Conservation (phyloP, 2,113 vertebrate genomes). For the Pituophis catenifer region DNA sequence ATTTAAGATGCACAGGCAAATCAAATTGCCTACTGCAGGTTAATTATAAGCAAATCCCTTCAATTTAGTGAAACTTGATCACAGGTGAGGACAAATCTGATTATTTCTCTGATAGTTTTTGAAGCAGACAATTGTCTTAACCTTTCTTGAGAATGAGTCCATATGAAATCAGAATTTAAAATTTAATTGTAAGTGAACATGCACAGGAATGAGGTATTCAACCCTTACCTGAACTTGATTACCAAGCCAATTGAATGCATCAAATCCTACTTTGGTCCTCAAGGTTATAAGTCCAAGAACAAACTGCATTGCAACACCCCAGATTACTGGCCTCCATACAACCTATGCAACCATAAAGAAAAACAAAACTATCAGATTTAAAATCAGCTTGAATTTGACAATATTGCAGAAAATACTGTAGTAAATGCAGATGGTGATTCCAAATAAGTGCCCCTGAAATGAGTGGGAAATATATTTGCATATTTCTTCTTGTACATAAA, state of each 20-base stretch:
- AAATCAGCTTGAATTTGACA: neutral
- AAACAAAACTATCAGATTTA: constrained; percentile 8
- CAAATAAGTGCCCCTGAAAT: neutral
- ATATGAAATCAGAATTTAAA: neutral
- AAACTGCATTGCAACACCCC: constrained; percentile 81
- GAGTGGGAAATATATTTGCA: neutral
- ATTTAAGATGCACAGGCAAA: neutral
- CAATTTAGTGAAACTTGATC: neutral
- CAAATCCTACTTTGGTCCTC: constrained; percentile 75
- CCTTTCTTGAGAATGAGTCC: neutral
- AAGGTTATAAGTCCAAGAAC: constrained; percentile 80
- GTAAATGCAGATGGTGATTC: neutral
- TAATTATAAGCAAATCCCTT: neutral
- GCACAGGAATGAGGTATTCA: neutral
- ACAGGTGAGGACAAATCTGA: neutral
- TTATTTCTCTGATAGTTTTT: neutral
- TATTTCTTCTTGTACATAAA: neutral
- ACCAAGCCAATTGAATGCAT: constrained; percentile 76
- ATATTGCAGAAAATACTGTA: neutral
- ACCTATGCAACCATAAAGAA: constrained; percentile 65
- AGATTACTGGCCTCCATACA: constrained; percentile 77
- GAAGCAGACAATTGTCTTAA: neutral
- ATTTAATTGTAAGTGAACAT: neutral
- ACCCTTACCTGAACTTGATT: constrained; percentile 77
- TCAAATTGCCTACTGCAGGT: neutral